These are phyloP conservation scores for Alosa alosa DNA, from an alignment of 2,113 vertebrate species.

Conservation along the genomic window DNA sequence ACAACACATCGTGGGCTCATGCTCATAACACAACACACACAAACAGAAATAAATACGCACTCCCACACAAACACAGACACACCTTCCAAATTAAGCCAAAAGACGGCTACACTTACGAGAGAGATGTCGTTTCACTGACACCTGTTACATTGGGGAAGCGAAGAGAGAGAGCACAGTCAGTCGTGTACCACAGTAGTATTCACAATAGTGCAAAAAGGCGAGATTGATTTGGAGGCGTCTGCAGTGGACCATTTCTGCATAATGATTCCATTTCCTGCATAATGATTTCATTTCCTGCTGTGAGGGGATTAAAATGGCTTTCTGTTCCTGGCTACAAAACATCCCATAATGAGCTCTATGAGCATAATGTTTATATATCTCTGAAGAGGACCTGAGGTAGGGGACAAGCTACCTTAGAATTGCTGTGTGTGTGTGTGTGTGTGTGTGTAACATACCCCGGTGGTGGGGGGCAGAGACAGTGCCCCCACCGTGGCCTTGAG, in stretches of 20 bases:
- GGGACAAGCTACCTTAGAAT: no score
- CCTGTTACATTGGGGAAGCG: slow-evolving; percentile 60
- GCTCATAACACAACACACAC: neutral
- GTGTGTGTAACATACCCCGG: slow-evolving; percentile 58
- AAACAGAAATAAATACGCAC: neutral
- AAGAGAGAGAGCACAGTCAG: neutral
- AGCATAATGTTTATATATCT: no score
- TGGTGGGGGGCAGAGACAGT: slow-evolving; percentile 82
- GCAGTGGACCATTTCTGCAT: neutral
- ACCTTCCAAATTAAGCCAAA: neutral
- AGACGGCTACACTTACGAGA: slow-evolving; percentile 72
- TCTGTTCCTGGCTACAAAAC: neutral
- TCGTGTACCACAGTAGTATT: neutral
- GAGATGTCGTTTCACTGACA: slow-evolving; percentile 76
- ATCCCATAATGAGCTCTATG: neutral
- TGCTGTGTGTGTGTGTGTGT: no score
- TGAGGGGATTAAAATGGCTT: neutral
- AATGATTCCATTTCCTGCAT: neutral
- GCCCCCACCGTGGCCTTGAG: slow-evolving; percentile 85
- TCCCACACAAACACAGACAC: neutral
- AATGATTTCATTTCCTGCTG: neutral
- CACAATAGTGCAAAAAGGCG: neutral
- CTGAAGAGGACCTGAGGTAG: no score
- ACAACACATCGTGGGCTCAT: no score
- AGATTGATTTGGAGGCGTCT: neutral